A percentile compares a stretch with the other conserved stretches of the same genome.
These are phyloP conservation scores for Zeuzera pyrina DNA, from an alignment of 2,888 invertebrate genomes.

Conservation along the genomic window DNA sequence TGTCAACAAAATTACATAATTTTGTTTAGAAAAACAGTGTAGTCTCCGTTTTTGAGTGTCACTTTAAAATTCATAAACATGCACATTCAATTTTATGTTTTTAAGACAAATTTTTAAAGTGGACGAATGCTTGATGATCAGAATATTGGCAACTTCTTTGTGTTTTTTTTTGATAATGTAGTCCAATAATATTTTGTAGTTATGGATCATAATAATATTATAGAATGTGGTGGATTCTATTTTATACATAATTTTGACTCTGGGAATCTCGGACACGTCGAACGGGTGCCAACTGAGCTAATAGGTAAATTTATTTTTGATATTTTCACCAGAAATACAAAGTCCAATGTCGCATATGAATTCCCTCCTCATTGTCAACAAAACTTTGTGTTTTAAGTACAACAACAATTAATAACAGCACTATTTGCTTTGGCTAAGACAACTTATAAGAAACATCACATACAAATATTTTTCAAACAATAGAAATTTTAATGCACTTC, in stretches of 20 bases:
- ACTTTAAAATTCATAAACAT: slow-evolving; percentile 59
- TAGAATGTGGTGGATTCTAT: slow-evolving; percentile 81
- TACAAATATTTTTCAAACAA: neutral
- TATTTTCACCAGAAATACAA: slow-evolving; percentile 19
- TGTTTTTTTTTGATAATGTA: slow-evolving; percentile 61
- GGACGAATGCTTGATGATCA: slow-evolving; percentile 35
- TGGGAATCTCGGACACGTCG: slow-evolving; percentile 88
- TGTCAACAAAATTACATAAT: slow-evolving; percentile 75
- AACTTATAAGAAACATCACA: neutral
- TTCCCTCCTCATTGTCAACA: slow-evolving; percentile 11
- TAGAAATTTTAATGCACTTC: neutral
- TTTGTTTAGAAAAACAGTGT: slow-evolving; percentile 72
- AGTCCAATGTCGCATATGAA: slow-evolving; percentile 24
- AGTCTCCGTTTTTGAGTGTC: slow-evolving; percentile 59
- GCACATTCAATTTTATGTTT: slow-evolving; percentile 45
- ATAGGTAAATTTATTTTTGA: slow-evolving; percentile 56
- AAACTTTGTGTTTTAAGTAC: too few relatives aligned
- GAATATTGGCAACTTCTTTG: slow-evolving; percentile 37
- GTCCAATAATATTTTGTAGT: slow-evolving; percentile 43
- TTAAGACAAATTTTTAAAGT: slow-evolving; percentile 52
- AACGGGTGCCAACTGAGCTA: slow-evolving; percentile 76
- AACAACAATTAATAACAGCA: too few relatives aligned
- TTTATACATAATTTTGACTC: slow-evolving; percentile 94
- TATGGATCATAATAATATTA: slow-evolving; percentile 63
- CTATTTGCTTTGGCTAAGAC: too few relatives aligned